These are phyloP conservation scores for Cheilosia impressa DNA, from an alignment of 2,888 invertebrate genomes.

Conservation along the genomic window DNA sequence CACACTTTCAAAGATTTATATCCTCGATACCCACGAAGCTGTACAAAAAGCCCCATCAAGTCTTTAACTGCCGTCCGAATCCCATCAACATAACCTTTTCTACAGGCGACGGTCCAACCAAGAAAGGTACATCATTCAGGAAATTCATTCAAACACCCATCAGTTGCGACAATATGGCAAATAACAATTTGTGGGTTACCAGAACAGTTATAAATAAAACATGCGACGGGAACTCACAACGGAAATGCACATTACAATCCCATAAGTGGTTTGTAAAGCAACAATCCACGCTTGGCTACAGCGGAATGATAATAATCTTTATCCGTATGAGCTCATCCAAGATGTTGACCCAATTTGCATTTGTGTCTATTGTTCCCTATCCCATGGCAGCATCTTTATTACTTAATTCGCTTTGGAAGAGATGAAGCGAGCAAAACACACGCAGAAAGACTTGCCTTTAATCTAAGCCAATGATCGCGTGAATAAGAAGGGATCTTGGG, in stretches of 20 bases:
- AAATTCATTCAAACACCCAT: no score
- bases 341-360: conserved; percentile 25
- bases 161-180: no score
- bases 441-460: not conserved
- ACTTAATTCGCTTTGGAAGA: not conserved
- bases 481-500: not conserved
- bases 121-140: no score
- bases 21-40: no score
- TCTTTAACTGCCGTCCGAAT: no score
- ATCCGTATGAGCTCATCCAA: not conserved
- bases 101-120: no score
- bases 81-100: no score
- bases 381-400: not conserved
- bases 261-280: not conserved
- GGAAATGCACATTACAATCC: not conserved
- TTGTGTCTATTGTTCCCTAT: not conserved
- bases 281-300: not conserved
- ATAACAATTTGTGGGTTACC: no score
- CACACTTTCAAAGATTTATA: no score
- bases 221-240: not conserved
- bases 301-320: conserved; percentile 2
- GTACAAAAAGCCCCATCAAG: no score
- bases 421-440: not conserved
- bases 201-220: no score
- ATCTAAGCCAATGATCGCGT: not conserved